These are phyloP conservation scores for Furnarius figulus DNA, from an alignment of 2,113 vertebrate genomes.

Conservation along the genomic window DNA sequence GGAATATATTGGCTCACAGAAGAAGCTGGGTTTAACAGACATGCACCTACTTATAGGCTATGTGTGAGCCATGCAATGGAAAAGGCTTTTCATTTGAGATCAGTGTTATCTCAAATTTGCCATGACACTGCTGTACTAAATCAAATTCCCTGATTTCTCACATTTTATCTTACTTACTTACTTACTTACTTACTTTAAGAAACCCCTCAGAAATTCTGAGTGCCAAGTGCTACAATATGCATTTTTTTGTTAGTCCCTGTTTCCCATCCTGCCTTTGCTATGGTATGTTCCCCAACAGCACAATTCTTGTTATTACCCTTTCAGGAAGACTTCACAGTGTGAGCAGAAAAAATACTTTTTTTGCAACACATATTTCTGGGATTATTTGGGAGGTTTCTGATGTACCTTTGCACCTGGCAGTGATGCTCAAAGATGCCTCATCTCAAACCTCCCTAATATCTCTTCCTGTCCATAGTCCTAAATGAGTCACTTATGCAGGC, in stretches of 20 bases:
- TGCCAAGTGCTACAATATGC: background rate
- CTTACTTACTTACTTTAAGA: no score
- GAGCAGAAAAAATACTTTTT: background rate
- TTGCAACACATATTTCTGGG: background rate
- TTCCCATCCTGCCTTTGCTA: background rate
- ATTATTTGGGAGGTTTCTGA: background rate
- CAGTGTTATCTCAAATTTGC: background rate
- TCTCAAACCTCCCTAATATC: background rate
- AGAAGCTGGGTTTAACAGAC: background rate
- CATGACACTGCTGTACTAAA: background rate
- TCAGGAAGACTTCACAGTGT: background rate
- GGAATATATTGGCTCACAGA: background rate
- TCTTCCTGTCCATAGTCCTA: background rate
- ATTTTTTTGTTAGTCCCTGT: background rate
- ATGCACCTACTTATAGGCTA: background rate
- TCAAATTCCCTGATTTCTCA: background rate
- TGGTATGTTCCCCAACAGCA: background rate
- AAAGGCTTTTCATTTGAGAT: background rate
- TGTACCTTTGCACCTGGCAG: background rate
- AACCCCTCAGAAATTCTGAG: background rate
- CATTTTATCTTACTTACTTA: background rate
- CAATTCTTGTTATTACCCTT: background rate
- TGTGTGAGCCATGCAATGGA: background rate
- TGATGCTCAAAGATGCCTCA: background rate
- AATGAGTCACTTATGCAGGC: background rate